A percentile compares a stretch with the other conserved stretches of the same genome.
phyloP scores from a whole-genome alignment of 2,797 vertebrate species.

The Lithobates pipiens region DNA sequence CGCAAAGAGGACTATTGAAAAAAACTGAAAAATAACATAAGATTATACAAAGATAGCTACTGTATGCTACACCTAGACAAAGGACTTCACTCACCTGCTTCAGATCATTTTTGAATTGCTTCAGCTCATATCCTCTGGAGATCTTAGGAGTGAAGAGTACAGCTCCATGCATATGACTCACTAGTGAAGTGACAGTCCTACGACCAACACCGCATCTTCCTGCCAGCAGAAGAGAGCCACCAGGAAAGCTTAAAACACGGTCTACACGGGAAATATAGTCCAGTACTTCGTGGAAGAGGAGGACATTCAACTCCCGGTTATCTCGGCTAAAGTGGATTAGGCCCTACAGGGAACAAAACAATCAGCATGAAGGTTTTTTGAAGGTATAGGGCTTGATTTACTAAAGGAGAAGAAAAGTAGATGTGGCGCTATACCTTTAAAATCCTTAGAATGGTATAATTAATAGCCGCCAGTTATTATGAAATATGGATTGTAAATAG shows the following conservation, averaged over 20 bases:
- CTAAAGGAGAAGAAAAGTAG: too few relatives aligned
- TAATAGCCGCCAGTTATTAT: too few relatives aligned
- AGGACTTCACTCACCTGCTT: constrained; percentile 81
- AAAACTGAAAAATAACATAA: too few relatives aligned
- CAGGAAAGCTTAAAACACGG: constrained; percentile 89
- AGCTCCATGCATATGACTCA: constrained; percentile 93
- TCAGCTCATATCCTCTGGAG: constrained; percentile 87
- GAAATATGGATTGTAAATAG: too few relatives aligned
- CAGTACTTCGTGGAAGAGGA: constrained; percentile 93
- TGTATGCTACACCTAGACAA: not conserved
- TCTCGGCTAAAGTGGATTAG: constrained; percentile 90
- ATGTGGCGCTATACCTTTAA: too few relatives aligned
- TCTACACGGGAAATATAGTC: constrained; percentile 90
- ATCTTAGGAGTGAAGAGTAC: constrained; percentile 88
- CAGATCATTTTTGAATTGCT: constrained; percentile 94
- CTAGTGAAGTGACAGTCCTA: constrained; percentile 86
- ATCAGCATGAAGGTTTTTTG: too few relatives aligned
- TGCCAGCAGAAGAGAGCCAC: constrained; percentile 92
- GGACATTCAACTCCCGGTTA: constrained; percentile 88
- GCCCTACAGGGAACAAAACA: constrained; percentile 76
- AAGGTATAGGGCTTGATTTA: too few relatives aligned
- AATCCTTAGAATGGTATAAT: too few relatives aligned
- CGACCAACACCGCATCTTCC: constrained; percentile 93
- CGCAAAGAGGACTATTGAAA: too few relatives aligned
- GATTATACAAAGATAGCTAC: too few relatives aligned